Percentiles rank a stretch among this genome's conserved stretches.
phyloP scores from a whole-genome alignment of 2,113 vertebrate genomes.

The Pheucticus melanocephalus region DNA sequence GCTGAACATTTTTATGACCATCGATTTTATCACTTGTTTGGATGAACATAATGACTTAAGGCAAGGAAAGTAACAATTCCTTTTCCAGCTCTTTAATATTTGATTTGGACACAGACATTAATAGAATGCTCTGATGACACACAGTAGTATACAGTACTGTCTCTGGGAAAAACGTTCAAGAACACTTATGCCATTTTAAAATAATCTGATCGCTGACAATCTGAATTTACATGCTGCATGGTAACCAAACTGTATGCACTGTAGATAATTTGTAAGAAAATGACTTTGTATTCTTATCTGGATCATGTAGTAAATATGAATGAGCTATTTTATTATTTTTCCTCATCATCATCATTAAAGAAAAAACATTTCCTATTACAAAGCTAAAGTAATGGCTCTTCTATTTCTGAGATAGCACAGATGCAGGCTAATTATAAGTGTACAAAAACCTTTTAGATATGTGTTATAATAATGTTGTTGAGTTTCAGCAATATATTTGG shows the following conservation, averaged over 20 bases:
- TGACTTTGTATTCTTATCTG: background rate
- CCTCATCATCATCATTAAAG: background rate
- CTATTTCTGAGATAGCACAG: background rate
- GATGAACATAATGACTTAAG: background rate
- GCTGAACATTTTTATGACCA: background rate
- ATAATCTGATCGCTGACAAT: conserved; percentile 22
- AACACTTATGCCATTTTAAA: conserved; percentile 44
- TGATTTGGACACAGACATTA: background rate
- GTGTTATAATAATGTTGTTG: background rate
- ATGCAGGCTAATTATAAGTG: background rate
- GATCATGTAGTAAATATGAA: conserved; percentile 11
- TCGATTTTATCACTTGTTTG: background rate
- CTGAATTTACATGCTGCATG: background rate
- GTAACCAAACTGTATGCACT: background rate
- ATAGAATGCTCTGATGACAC: background rate
- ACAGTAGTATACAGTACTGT: background rate
- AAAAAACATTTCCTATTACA: conserved; percentile 1
- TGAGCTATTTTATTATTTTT: conserved; percentile 1
- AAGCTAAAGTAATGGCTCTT: background rate
- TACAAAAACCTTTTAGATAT: background rate
- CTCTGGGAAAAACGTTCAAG: background rate
- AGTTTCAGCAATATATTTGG: background rate
- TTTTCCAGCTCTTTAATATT: background rate
- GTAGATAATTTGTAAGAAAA: background rate
- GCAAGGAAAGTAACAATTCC: background rate